phyloP scores from a whole-genome alignment of 2,888 invertebrate genomes.

The Drosophila limbata region DNA sequence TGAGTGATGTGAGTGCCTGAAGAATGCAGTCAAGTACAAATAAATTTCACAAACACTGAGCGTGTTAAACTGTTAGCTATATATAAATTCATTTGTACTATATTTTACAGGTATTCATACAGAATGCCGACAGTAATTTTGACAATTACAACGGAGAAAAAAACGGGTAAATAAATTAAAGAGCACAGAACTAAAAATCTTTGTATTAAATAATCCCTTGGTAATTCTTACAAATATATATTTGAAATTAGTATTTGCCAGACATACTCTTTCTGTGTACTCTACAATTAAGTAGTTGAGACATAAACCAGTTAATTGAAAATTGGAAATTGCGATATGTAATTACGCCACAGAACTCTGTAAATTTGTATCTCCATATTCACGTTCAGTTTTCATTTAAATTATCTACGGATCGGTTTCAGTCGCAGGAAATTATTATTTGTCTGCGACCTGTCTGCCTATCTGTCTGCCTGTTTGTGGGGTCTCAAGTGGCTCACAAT shows the following conservation, averaged over 20 bases:
- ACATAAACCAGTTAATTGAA: constrained; percentile 34
- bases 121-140: no score
- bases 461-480: constrained; percentile 13
- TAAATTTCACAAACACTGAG: constrained; percentile 35
- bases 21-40: constrained; percentile 57
- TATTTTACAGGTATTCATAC: not conserved
- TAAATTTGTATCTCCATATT: constrained; percentile 11
- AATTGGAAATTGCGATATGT: constrained; percentile 28
- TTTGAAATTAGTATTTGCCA: no score
- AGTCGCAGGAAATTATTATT: constrained; percentile 69
- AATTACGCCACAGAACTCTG: constrained; percentile 42
- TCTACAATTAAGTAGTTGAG: constrained; percentile 7
- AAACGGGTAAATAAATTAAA: no score
- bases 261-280: constrained; percentile 25
- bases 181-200: no score
- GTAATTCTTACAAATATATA: no score
- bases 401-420: constrained; percentile 45
- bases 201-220: no score
- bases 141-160: no score
- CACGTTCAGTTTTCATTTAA: constrained; percentile 56
- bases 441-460: constrained; percentile 67
- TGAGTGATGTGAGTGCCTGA: constrained; percentile 59
- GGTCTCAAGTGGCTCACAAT: constrained; percentile 32
- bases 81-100: not conserved
- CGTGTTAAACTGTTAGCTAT: constrained; percentile 16